phyloP scores from a whole-genome alignment of 2,888 invertebrate species.

The Ariolimax columbianus region DNA sequence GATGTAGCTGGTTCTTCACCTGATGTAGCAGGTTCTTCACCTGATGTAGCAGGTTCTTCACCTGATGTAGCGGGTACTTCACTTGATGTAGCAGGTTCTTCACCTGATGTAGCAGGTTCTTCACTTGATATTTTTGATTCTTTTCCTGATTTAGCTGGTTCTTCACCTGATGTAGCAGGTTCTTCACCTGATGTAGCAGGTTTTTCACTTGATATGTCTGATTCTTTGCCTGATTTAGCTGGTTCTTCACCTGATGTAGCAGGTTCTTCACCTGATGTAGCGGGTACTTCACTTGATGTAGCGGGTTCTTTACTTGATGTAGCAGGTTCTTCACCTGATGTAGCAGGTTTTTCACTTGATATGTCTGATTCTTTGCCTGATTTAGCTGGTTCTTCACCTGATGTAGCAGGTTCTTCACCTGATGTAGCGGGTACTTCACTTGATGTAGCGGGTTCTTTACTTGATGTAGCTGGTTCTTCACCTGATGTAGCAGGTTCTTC shows the following conservation, averaged over 20 bases:
- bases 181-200: background rate
- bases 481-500: background rate
- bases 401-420: background rate
- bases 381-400: background rate
- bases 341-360: background rate
- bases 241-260: background rate
- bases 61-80: background rate
- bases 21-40: background rate
- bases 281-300: background rate
- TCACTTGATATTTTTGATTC: background rate
- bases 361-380: background rate
- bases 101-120: background rate
- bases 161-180: background rate
- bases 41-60: background rate
- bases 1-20: background rate
- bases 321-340: background rate
- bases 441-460: background rate
- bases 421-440: background rate
- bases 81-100: background rate
- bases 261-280: background rate
- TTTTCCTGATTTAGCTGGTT: background rate
- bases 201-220: background rate
- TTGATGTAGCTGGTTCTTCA: background rate
- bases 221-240: background rate
- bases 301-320: background rate